A percentile compares a stretch with the other conserved stretches of the same genome.
Evolutionary conservation across 2,888 invertebrate species (phyloP).

Genomic region (Antheraea yamamai): DNA sequence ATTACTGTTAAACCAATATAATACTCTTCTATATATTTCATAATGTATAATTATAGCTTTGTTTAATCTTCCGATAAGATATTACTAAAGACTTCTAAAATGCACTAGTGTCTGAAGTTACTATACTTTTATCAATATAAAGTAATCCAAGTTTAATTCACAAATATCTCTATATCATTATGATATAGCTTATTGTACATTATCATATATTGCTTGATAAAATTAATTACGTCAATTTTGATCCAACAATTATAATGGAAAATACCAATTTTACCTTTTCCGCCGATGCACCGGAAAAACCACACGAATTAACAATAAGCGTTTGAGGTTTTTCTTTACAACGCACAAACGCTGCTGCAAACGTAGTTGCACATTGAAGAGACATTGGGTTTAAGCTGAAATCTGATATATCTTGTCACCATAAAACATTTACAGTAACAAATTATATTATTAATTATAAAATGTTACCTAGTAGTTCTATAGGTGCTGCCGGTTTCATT

Average conservation of each 20-base stretch:
- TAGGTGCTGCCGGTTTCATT: slow-evolving; percentile 74
- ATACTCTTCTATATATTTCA: background rate
- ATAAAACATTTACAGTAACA: slow-evolving; percentile 10
- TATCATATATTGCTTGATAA: background rate
- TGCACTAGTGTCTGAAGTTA: background rate
- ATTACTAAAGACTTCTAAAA: background rate
- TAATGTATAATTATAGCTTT: background rate
- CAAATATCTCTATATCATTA: background rate
- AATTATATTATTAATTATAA: background rate
- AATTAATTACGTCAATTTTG: background rate
- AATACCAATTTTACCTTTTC: slow-evolving; percentile 58
- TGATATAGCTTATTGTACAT: background rate
- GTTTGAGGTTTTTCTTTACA: slow-evolving; percentile 79
- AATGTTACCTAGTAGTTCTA: slow-evolving; percentile 64
- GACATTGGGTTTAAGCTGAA: slow-evolving; percentile 84
- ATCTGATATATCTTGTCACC: slow-evolving; percentile 52
- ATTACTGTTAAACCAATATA: background rate
- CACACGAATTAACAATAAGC: slow-evolving; percentile 80
- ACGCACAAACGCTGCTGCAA: slow-evolving; percentile 82
- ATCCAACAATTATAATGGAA: background rate
- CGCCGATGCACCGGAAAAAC: slow-evolving; percentile 77
- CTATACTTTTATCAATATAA: background rate
- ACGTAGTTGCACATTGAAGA: slow-evolving; percentile 81
- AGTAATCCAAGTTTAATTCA: background rate
- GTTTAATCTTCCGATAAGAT: background rate